These are phyloP conservation scores for Bimastos eiseni DNA, from an alignment of 2,888 invertebrate genomes.

Conservation along the genomic window DNA sequence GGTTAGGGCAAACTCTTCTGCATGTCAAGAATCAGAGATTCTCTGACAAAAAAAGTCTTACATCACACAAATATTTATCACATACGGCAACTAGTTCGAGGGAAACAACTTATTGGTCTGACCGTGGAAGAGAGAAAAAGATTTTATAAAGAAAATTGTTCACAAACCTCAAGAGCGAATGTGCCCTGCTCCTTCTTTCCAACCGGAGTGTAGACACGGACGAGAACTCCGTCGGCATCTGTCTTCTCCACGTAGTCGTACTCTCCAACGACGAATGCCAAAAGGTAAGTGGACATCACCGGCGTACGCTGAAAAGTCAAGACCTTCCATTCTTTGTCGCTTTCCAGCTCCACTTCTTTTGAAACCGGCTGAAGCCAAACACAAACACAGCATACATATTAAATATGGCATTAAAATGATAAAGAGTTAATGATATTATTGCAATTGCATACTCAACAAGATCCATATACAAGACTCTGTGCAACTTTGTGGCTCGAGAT, in stretches of 20 bases:
- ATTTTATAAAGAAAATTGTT: not conserved
- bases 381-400: not conserved
- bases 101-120: not conserved
- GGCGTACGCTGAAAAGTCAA: slow-evolving; percentile 82
- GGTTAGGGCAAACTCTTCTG: not conserved
- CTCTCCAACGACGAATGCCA: slow-evolving; percentile 91
- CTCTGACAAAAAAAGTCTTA: not conserved
- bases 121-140: not conserved
- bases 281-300: slow-evolving; percentile 91
- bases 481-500: no score
- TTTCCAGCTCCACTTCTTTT: slow-evolving; percentile 49
- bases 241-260: slow-evolving; percentile 87
- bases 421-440: not conserved
- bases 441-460: no score
- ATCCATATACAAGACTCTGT: no score
- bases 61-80: not conserved
- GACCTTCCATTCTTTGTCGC: slow-evolving; percentile 64
- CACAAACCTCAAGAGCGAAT: slow-evolving; percentile 81
- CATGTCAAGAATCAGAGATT: not conserved
- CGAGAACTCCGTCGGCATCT: slow-evolving; percentile 76
- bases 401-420: not conserved
- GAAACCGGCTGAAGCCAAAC: slow-evolving; percentile 53
- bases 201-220: slow-evolving; percentile 72
- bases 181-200: slow-evolving; percentile 88
- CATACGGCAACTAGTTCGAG: not conserved